Conservation (phyloP, 1,140 invertebrate genomes). For the Orussus abietinus region DNA sequence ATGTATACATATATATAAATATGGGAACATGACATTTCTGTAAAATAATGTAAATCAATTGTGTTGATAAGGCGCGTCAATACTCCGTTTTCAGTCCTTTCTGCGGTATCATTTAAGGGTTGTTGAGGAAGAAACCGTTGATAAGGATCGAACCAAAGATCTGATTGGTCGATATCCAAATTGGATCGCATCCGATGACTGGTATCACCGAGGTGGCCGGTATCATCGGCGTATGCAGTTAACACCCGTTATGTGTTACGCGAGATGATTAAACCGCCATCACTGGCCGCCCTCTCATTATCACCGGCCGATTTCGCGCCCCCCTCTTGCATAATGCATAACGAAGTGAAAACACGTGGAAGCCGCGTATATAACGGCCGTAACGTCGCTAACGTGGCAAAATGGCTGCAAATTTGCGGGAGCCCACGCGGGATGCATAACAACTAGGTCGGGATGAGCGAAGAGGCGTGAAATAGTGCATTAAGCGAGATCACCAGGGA, state of each 20-base stretch:
- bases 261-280: slow-evolving; percentile 29
- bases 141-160: neutral
- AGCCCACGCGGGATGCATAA: slow-evolving; percentile 16
- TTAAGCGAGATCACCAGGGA: no score
- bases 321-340: slow-evolving; percentile 29
- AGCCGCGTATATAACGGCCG: slow-evolving; percentile 23
- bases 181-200: slow-evolving; percentile 1
- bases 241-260: slow-evolving; percentile 28
- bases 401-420: slow-evolving; percentile 26
- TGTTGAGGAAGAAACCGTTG: no score
- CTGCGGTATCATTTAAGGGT: no score
- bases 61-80: no score
- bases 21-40: no score
- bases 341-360: slow-evolving; percentile 31
- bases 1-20: no score
- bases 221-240: neutral
- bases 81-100: no score
- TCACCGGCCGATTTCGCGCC: slow-evolving; percentile 5
- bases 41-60: no score
- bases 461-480: no score
- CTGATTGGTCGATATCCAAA: neutral
- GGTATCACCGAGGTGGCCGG: slow-evolving; percentile 16
- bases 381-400: slow-evolving; percentile 28
- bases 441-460: slow-evolving; percentile 17
- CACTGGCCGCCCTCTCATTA: slow-evolving; percentile 29